Percentiles rank a stretch among this genome's conserved stretches.
Conservation (phyloP, 2,113 vertebrate species). For the Noturus placidus region DNA sequence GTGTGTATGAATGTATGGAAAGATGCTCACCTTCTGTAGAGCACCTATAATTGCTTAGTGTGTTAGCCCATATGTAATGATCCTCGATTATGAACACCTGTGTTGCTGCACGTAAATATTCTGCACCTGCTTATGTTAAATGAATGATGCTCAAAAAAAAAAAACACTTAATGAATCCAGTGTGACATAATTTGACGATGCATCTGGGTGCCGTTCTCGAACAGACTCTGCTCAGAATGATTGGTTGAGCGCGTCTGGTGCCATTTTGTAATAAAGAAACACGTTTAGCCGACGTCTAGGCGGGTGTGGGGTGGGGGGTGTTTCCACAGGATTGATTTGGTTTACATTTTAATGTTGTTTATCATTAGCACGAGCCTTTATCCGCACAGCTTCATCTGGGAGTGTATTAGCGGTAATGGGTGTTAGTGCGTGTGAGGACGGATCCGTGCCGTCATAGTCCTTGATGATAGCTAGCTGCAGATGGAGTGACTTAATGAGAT, state of each 20-base stretch:
- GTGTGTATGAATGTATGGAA: constrained; percentile 3
- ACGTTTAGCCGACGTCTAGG: constrained; percentile 65
- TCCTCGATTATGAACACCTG: constrained; percentile 35
- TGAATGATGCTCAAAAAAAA: constrained; percentile 63
- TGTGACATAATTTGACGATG: constrained; percentile 64
- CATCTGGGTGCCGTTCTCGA: constrained; percentile 65
- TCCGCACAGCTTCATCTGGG: constrained; percentile 71
- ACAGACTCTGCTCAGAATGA: constrained; percentile 61
- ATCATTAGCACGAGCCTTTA: constrained; percentile 72
- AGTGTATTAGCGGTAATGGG: constrained; percentile 76
- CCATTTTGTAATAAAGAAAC: constrained; percentile 67
- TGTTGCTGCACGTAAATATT: constrained; percentile 27
- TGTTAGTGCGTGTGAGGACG: constrained; percentile 68
- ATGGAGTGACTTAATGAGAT: constrained; percentile 73
- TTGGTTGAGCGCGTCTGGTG: constrained; percentile 65
- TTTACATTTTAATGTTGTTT: constrained; percentile 78
- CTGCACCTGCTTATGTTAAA: constrained; percentile 41
- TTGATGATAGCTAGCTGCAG: constrained; percentile 70
- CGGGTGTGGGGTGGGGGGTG: constrained; percentile 42
- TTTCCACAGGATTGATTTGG: constrained; percentile 71
- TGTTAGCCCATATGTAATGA: constrained; percentile 44
- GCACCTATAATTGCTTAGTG: constrained; percentile 32
- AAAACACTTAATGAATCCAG: constrained; percentile 67
- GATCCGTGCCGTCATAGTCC: constrained; percentile 69
- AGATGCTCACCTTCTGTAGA: constrained; percentile 13